A percentile compares a stretch with the other conserved stretches of the same genome.
Evolutionary conservation across 2,113 vertebrate species (phyloP).

Genomic region (Meleagris gallopavo): DNA sequence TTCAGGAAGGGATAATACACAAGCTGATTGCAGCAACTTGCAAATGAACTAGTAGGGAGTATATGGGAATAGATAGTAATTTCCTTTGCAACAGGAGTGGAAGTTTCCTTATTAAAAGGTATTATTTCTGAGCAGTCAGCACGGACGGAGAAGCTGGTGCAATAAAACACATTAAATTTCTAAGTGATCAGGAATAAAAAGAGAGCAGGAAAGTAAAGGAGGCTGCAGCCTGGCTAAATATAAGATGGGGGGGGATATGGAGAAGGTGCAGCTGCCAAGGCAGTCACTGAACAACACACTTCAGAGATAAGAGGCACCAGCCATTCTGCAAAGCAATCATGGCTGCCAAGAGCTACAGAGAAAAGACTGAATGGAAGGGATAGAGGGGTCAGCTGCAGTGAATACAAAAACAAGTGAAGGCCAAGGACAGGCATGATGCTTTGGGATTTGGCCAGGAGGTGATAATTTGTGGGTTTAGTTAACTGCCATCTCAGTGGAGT

Average conservation of each 20-base stretch:
- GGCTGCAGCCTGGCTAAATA: background rate
- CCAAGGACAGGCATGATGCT: slow-evolving; percentile 46
- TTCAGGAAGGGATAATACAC: slow-evolving; percentile 19
- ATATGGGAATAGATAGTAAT: slow-evolving; percentile 54
- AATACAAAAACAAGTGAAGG: slow-evolving; percentile 52
- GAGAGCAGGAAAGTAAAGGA: background rate
- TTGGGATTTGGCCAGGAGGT: slow-evolving; percentile 67
- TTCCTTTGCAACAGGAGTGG: slow-evolving; percentile 1
- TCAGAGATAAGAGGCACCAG: slow-evolving; percentile 65
- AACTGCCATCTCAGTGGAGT: slow-evolving; percentile 54
- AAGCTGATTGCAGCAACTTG: slow-evolving; percentile 41
- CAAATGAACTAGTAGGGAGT: slow-evolving; percentile 57
- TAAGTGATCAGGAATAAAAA: background rate
- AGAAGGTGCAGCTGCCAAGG: slow-evolving; percentile 36
- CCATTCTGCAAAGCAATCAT: slow-evolving; percentile 38
- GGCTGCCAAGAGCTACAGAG: slow-evolving; percentile 60
- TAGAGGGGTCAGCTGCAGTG: slow-evolving; percentile 51
- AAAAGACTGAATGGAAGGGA: slow-evolving; percentile 51
- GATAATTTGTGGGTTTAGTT: slow-evolving; percentile 65
- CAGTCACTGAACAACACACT: slow-evolving; percentile 21
- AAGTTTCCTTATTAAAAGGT: slow-evolving; percentile 11
- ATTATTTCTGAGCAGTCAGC: slow-evolving; percentile 40
- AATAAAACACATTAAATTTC: background rate
- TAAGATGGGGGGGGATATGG: background rate
- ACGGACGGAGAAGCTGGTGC: background rate